Base-by-base conservation (phyloP, 2,113 vertebrate species). In the Pelusios castaneus region DNA sequence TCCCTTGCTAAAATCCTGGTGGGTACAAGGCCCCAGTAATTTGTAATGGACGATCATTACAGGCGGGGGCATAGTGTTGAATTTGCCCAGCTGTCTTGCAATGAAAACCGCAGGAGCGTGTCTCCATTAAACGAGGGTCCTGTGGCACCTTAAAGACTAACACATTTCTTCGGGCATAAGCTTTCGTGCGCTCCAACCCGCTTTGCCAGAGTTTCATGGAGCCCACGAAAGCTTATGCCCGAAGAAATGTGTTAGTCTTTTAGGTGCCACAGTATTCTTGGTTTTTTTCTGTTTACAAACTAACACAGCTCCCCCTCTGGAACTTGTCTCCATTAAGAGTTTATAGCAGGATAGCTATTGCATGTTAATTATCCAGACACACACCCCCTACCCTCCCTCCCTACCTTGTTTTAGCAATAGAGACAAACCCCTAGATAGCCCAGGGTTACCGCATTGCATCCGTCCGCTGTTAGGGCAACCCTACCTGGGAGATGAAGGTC, bases 381-480 rank as follows among this genome's bases (percentile, higher is more conserved):
- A 47, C 47, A 47, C 47, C 6, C 47, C 6, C 47, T n/a, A n/a
- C n/a, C n/a, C n/a, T n/a, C n/a, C n/a, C n/a, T n/a, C 47, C 47
- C 47, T 47, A 47, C 47, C 47, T 47, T 47, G 10, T 47, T 10
- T 47, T 47, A 47, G 47, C n/a, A n/a, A n/a, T n/a, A n/a, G n/a
- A 94, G 94, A 93, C 95, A 45, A 94, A 95, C 93, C 89, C 82
- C 1, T 91, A 95, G 95, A 96, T 94, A 97, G 94, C 87, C 90
- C 85, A 90, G 95, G 94, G 95, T 96, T 97, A 94, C 94, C 96
- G 93, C 21, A 5, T 95, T 96, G 95, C 95, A 95, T 94, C 96
- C 93, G 94, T 94, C 91, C 11, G 94, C 95, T 93, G 89, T 95
- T 93, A 88, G 92, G 94, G 93, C 95, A 78, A 67, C 92, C 87